Percentiles rank a stretch among this genome's conserved stretches.
phyloP scores from a whole-genome alignment of 1,140 invertebrate genomes.

The Physella acuta region DNA sequence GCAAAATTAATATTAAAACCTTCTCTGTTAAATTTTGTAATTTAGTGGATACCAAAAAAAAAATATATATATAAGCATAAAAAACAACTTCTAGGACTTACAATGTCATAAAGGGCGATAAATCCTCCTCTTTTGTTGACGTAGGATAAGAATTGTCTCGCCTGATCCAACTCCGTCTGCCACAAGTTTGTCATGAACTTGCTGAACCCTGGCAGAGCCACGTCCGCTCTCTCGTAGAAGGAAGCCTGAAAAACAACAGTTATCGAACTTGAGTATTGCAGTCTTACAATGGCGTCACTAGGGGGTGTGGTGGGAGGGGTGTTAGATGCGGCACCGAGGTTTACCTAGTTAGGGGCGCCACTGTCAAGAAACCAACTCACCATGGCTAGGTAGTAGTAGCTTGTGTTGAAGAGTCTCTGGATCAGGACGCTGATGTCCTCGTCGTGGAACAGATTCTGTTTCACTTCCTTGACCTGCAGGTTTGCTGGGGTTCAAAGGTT shows the following conservation, averaged over 20 bases:
- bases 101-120: conserved; percentile 25
- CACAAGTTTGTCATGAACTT: conserved; percentile 83
- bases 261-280: background rate
- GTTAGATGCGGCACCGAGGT: background rate
- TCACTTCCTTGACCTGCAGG: conserved; percentile 10
- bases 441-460: conserved; percentile 5
- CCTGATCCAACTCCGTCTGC: conserved; percentile 82
- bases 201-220: conserved; percentile 83
- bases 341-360: background rate
- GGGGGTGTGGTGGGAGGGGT: background rate
- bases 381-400: conserved; percentile 28
- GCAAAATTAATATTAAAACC: too few species aligned
- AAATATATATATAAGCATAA: background rate
- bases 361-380: background rate
- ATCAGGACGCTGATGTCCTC: conserved; percentile 7
- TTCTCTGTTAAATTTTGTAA: background rate
- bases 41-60: background rate
- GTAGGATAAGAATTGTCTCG: conserved; percentile 84
- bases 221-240: conserved; percentile 75
- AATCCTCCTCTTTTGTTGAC: conserved; percentile 79
- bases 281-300: background rate
- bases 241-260: conserved; percentile 65
- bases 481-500: background rate
- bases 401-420: conserved; percentile 21
- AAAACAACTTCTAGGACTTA: conserved; percentile 17